phyloP scores from a whole-genome alignment of 2,888 invertebrate species.

The Drosophila paracracens region DNA sequence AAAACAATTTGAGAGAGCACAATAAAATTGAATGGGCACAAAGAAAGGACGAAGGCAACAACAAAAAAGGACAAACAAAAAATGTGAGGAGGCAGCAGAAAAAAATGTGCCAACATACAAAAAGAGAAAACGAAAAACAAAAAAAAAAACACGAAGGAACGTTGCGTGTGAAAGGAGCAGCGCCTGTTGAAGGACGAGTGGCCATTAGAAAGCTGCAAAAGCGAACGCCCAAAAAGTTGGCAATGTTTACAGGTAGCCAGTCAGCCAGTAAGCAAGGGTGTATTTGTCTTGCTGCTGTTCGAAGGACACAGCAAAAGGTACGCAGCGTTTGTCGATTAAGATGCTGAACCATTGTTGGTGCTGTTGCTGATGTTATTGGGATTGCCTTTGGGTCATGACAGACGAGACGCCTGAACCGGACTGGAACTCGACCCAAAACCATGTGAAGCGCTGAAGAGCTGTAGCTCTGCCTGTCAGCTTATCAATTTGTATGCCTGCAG shows the following conservation, averaged over 20 bases:
- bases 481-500: conserved; percentile 79
- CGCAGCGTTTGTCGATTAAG: conserved; percentile 74
- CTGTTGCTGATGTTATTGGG: conserved; percentile 30
- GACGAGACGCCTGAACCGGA: conserved; percentile 37
- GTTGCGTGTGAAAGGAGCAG: conserved; percentile 77
- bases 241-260: conserved; percentile 70
- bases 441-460: conserved; percentile 20
- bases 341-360: conserved; percentile 57
- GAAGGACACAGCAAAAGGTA: conserved; percentile 70
- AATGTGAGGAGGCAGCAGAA: conserved; percentile 55
- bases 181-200: conserved; percentile 75
- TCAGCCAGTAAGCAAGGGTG: conserved; percentile 22
- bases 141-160: conserved; percentile 25
- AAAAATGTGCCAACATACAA: conserved; percentile 60
- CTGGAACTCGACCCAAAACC: conserved; percentile 14
- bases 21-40: conserved; percentile 77
- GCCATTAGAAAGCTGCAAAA: conserved; percentile 72
- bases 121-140: conserved; percentile 27
- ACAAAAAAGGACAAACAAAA: conserved; percentile 30
- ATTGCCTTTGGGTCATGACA: conserved; percentile 55
- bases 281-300: conserved; percentile 53
- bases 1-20: conserved; percentile 79
- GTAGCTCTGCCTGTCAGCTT: conserved; percentile 61
- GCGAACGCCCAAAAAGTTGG: conserved; percentile 52
- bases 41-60: conserved; percentile 46